Conservation (phyloP, 2,888 invertebrate genomes). For the Sphecodes monilicornis region DNA sequence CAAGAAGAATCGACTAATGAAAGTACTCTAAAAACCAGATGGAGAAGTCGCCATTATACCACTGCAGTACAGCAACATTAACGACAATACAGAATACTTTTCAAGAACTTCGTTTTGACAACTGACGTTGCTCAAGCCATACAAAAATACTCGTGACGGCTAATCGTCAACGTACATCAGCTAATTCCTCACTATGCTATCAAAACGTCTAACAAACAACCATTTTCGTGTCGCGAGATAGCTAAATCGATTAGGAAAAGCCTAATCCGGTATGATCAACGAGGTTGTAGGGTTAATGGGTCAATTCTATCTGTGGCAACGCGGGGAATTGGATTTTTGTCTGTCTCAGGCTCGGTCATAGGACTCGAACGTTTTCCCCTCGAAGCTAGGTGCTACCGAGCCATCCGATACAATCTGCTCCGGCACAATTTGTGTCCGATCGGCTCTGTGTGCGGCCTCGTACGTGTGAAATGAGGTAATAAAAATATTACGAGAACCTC, state of each 20-base stretch:
- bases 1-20: too few species aligned
- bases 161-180: too few species aligned
- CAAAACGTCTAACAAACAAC: too few species aligned
- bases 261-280: slow-evolving; percentile 52
- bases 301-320: slow-evolving; percentile 26
- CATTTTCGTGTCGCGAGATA: too few species aligned
- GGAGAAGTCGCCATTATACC: too few species aligned
- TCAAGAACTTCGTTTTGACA: too few species aligned
- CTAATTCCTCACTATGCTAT: too few species aligned
- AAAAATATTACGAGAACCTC: slow-evolving; percentile 82
- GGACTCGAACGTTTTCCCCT: neutral
- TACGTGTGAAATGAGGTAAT: slow-evolving; percentile 73
- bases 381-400: slow-evolving; percentile 10
- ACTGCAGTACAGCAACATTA: too few species aligned
- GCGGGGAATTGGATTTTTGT: slow-evolving; percentile 45
- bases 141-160: too few species aligned
- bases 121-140: too few species aligned
- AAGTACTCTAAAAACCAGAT: too few species aligned
- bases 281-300: slow-evolving; percentile 45
- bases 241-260: slow-evolving; percentile 39
- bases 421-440: slow-evolving; percentile 59
- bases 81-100: too few species aligned
- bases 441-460: slow-evolving; percentile 31
- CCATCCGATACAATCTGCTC: slow-evolving; percentile 56
- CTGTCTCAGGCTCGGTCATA: neutral